A percentile compares a stretch with the other conserved stretches of the same genome.
These are phyloP conservation scores for Emydoidea blandingii DNA, from an alignment of 2,797 vertebrate species.

Conservation along the genomic window DNA sequence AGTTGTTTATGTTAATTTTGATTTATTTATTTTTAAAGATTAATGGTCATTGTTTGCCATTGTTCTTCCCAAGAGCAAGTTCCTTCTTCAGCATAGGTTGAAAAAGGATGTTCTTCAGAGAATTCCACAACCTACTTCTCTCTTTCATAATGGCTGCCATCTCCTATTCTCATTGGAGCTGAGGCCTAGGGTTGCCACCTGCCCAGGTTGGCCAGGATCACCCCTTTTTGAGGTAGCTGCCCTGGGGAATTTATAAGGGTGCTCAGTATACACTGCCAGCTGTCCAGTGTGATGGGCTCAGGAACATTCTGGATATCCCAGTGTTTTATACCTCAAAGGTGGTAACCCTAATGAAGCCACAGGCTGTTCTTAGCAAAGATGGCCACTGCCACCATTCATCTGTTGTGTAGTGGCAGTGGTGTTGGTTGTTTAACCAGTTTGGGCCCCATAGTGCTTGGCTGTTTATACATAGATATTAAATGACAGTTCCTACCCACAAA, in stretches of 20 bases:
- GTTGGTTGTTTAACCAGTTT: neutral
- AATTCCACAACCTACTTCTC: neutral
- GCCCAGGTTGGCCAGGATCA: neutral
- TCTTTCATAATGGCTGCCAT: neutral
- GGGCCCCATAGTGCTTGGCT: neutral
- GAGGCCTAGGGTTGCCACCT: neutral
- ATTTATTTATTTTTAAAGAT: neutral
- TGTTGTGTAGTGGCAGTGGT: neutral
- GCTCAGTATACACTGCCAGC: neutral
- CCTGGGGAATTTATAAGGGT: neutral
- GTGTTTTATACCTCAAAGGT: neutral
- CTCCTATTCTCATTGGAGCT: neutral
- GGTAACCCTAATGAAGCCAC: neutral
- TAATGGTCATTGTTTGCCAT: neutral
- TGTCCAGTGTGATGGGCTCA: neutral
- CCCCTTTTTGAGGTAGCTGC: neutral
- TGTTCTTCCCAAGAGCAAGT: neutral
- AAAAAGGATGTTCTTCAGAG: neutral
- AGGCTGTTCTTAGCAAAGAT: neutral
- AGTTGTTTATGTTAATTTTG: no score
- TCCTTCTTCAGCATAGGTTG: neutral
- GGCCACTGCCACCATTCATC: neutral
- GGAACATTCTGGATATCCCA: neutral
- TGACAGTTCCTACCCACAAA: neutral
- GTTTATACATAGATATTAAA: neutral